Evolutionary conservation across 2,888 invertebrate species (phyloP).

Genomic region (Eupeodes latifasciatus): DNA sequence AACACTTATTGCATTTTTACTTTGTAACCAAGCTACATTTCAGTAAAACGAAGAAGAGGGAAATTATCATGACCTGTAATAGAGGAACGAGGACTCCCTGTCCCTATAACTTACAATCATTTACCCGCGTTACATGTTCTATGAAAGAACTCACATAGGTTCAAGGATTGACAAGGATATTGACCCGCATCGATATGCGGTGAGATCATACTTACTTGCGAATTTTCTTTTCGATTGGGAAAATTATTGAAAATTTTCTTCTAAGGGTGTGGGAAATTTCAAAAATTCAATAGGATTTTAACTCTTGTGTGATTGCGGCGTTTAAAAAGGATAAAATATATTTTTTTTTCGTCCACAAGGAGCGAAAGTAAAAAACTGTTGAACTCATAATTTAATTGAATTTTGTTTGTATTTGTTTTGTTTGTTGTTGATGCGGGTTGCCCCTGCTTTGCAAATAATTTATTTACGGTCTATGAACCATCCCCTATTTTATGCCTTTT

Average conservation of each 20-base stretch:
- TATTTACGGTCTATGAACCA: constrained; percentile 54
- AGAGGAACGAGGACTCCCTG: constrained; percentile 2
- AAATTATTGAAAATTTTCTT: constrained; percentile 41
- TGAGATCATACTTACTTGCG: constrained; percentile 44
- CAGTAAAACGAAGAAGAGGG: background rate
- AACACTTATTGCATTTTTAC: constrained; percentile 20
- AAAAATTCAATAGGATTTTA: constrained; percentile 42
- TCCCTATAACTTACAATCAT: too few relatives aligned
- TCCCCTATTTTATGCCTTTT: constrained; percentile 59
- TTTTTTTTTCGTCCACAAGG: background rate
- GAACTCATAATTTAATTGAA: constrained; percentile 61
- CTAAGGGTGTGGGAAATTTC: constrained; percentile 62
- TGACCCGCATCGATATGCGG: constrained; percentile 61
- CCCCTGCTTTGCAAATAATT: constrained; percentile 51
- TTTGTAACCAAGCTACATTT: background rate
- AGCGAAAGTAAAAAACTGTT: constrained; percentile 53
- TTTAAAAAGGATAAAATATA: background rate
- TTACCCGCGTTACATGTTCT: constrained; percentile 3
- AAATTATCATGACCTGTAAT: constrained; percentile 35
- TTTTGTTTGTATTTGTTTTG: too few relatives aligned
- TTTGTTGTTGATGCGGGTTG: constrained; percentile 71
- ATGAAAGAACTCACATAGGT: background rate
- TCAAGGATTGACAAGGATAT: constrained; percentile 16
- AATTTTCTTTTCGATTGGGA: constrained; percentile 59
- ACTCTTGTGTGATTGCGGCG: background rate